Evolutionary conservation across 1,140 invertebrate genomes (phyloP), one percentile per base, ranked within the genome.

Genomic region (Chrysomallon squamiferum): DNA sequence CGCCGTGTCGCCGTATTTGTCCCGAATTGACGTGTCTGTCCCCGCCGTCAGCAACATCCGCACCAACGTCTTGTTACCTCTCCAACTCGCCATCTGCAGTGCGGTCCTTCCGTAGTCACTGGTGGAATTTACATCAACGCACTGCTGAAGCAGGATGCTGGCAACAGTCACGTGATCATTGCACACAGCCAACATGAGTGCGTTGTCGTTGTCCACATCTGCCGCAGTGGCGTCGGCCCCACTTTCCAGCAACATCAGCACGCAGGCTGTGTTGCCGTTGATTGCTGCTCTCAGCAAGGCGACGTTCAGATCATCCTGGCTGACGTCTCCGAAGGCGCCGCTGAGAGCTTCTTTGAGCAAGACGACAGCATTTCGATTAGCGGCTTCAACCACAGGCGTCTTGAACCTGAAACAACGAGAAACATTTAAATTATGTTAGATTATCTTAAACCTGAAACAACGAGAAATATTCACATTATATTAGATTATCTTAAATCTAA

Each of bases 131-230:
- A 64, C 62, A 9, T 54, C 54, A 25, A 52, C 47, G 15, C 62
- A 52, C 3, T 52, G 52, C 25, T 47, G 41, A 20, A 64, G 20
- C 25, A 64, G 62, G 2, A 47, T 52, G 52, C 61, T 35, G 13
- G 62, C 68, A 18, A 69, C 62, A 22, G 45, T 29, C 6, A 65
- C 20, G 32, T 69, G 68, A 25, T 62, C 64, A 33, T 69, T 62
- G 49, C 41, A 58, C 22, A 59, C 49, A n/a, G 68, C 63, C 30
- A 69, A 63, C 62, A 69, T 69, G 13, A 69, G 52, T n/a, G 68
- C 49, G 18, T 62, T 69, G 45, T 69, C 63, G n/a, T 63, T 63
- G 54, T 69, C 59, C 59, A 61, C 62, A 38, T 69, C 68, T 25
- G 49, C 57, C 2, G 57, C 29, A 33, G 65, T 52, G n/a, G 59